Evolutionary conservation across 1,140 invertebrate species (phyloP).

Genomic region (Cotesia vestalis): DNA sequence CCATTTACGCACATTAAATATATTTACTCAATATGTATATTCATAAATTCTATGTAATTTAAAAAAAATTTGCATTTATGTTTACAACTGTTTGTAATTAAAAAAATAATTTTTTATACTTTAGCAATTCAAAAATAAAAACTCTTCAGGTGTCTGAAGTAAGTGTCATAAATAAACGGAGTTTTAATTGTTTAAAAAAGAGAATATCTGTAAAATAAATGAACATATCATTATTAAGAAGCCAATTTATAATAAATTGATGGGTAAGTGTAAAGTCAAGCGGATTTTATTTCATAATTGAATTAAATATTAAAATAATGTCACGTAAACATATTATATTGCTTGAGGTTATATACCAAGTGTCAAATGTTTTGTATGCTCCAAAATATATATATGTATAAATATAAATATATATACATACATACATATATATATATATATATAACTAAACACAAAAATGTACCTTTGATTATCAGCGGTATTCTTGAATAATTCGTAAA

Average conservation of each 20-base stretch:
- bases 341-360: conserved; percentile 5
- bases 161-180: neutral
- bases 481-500: conserved; percentile 70
- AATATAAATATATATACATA: neutral
- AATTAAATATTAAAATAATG: no score
- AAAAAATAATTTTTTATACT: no score
- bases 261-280: neutral
- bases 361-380: conserved; percentile 48
- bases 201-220: neutral
- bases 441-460: conserved; percentile 34
- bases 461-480: conserved; percentile 70
- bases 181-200: neutral
- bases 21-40: no score
- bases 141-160: no score
- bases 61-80: no score
- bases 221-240: neutral
- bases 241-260: neutral
- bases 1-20: no score
- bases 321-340: no score
- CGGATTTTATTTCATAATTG: no score
- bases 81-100: no score
- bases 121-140: no score
- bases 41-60: no score
- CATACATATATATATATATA: neutral
- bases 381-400: neutral